phyloP scores from a whole-genome alignment of 2,888 invertebrate species.

The Shargacucullia verbasci region DNA sequence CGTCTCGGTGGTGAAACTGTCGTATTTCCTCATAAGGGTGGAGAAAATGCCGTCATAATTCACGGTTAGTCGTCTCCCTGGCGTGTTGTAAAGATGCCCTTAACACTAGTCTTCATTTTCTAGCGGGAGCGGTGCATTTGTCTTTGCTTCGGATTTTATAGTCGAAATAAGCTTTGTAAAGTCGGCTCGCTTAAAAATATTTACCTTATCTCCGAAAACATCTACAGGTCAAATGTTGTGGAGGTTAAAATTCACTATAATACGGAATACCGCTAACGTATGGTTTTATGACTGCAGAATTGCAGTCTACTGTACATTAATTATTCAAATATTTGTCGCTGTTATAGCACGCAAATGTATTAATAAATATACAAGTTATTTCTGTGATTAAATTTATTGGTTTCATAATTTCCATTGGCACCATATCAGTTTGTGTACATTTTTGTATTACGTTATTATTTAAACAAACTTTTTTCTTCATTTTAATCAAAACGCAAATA shows the following conservation, averaged over 20 bases:
- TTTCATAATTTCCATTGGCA: constrained; percentile 16
- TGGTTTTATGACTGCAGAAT: constrained; percentile 5
- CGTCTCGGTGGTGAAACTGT: constrained; percentile 79
- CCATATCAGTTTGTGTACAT: constrained; percentile 2
- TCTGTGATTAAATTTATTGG: constrained; percentile 18
- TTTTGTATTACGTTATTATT: neutral
- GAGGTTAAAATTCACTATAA: constrained; percentile 15
- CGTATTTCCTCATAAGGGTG: constrained; percentile 88
- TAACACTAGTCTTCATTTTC: constrained; percentile 88
- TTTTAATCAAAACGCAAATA: constrained; percentile 26
- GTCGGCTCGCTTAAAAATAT: constrained; percentile 38
- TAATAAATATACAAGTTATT: too few relatives aligned
- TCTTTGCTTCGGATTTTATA: constrained; percentile 65
- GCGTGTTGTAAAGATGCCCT: constrained; percentile 88
- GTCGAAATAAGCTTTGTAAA: constrained; percentile 48
- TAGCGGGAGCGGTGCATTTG: constrained; percentile 75
- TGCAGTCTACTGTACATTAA: neutral
- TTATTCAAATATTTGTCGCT: constrained; percentile 21
- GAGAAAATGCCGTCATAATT: constrained; percentile 87
- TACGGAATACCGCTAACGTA: constrained; percentile 9
- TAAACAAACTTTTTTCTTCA: neutral
- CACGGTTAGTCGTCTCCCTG: constrained; percentile 84
- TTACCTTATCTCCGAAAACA: constrained; percentile 41
- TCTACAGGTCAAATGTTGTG: constrained; percentile 23
- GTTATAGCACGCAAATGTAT: constrained; percentile 19